Conservation (phyloP, 2,113 vertebrate species). For the Irena cyanogastra region DNA sequence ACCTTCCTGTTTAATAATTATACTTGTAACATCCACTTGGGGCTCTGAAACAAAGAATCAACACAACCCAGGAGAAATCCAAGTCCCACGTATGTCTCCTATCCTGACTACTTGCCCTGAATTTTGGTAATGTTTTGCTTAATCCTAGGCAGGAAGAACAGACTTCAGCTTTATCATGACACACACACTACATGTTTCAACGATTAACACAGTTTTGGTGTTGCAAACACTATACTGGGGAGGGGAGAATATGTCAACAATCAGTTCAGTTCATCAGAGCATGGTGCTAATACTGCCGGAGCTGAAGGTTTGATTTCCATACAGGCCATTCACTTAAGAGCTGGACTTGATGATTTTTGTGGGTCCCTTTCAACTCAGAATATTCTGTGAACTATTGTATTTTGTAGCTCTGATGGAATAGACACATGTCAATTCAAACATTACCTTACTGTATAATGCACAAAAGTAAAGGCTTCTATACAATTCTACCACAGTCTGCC, state of each 20-base stretch:
- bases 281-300: neutral
- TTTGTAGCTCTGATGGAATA: neutral
- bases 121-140: neutral
- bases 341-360: neutral
- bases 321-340: neutral
- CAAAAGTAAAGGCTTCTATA: neutral
- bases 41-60: neutral
- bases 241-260: neutral
- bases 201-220: neutral
- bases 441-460: neutral
- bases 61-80: neutral
- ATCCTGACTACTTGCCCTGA: neutral
- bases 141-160: neutral
- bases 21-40: neutral
- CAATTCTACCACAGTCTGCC: neutral
- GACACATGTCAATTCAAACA: neutral
- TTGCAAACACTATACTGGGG: neutral
- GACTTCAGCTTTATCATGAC: neutral
- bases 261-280: neutral
- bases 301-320: neutral
- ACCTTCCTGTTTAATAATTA: neutral
- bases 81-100: neutral
- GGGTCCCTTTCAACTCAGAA: neutral
- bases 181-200: neutral
- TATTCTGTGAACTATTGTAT: neutral